phyloP scores from a whole-genome alignment of 2,113 vertebrate genomes.

The Morone chrysops region DNA sequence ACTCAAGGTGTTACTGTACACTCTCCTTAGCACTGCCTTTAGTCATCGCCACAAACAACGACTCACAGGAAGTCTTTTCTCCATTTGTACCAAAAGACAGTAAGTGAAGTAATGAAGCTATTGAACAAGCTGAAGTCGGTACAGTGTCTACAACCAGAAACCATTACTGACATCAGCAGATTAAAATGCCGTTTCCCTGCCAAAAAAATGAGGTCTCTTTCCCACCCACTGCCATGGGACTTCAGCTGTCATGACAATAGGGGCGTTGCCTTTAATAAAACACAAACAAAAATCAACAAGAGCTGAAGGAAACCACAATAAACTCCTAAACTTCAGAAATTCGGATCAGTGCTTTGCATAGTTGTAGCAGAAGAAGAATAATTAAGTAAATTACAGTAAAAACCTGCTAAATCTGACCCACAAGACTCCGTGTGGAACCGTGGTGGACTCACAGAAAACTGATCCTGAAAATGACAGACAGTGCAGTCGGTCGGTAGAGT shows the following conservation, averaged over 20 bases:
- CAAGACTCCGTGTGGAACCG: not conserved
- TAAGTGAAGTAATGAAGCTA: not conserved
- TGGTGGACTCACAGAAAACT: not conserved
- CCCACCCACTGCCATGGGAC: constrained; percentile 67
- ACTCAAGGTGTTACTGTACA: not conserved
- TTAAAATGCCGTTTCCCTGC: constrained; percentile 37
- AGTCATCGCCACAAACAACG: not conserved
- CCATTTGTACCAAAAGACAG: not conserved
- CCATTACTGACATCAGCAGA: constrained; percentile 50
- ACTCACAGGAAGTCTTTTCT: not conserved
- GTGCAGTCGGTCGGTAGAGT: constrained; percentile 29
- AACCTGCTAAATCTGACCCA: not conserved
- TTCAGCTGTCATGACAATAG: constrained; percentile 41
- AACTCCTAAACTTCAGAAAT: not conserved
- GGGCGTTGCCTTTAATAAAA: constrained; percentile 28
- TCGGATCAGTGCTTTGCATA: not conserved
- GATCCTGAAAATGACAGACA: constrained; percentile 21
- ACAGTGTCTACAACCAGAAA: not conserved
- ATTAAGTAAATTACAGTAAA: not conserved
- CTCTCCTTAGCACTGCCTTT: not conserved
- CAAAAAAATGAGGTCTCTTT: constrained; percentile 50
- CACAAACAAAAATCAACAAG: not conserved
- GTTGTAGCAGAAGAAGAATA: not conserved
- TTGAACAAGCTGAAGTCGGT: not conserved
- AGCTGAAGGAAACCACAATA: constrained; percentile 1